Base-by-base conservation (phyloP, 2,888 invertebrate genomes). In the Andrena chrysosceles region DNA sequence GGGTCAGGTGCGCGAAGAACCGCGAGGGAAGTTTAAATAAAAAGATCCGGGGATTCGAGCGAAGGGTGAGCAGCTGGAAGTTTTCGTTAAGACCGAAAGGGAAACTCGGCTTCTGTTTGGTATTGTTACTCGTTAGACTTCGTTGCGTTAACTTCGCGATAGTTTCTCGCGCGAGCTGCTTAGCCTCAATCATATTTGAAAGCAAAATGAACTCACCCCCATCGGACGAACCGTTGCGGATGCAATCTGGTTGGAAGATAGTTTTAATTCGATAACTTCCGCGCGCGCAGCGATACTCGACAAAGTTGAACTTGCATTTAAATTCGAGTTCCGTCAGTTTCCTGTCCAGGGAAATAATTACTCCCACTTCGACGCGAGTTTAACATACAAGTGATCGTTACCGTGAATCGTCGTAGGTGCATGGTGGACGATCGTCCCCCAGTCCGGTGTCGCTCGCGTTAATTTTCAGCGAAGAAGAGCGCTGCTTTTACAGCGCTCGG, bases 1-100 rank as follows among this genome's bases (percentile, higher is more conserved):
- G 59, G 76, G 81, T 76, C 81, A 76, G 81, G 62, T 64, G 82
- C 67, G 49, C 71, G 76, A 63, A 75, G 35, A 8, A 63, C n/a
- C 67, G 56, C 33, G 73, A 60, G 35, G 71, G 71, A 76, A 76
- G 67, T 81, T 81, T 56, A 67, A 82, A 76, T 56, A 71, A 81
- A 71, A 81, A 71, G 23, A 70, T 64, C 20, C 13, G 52, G 35
- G 69, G 23, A 5, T 16, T 59, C 60, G 71, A 66, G 66, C 59
- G 52, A 66, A 66, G 42, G 42, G 59, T 48, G 29, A 33, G 29
- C 62, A 33, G 35, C 54, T 20, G 56, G n/a, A 71, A 71, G 59
- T 80, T 78, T 60, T 16, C 70, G 56, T 77, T 70, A 29, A 77
- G 64, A 16, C 49, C 20, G 48, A n/a, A 20, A 56, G 54, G 13